phyloP scores from a whole-genome alignment of 2,797 vertebrate species.

The Platalea minor region DNA sequence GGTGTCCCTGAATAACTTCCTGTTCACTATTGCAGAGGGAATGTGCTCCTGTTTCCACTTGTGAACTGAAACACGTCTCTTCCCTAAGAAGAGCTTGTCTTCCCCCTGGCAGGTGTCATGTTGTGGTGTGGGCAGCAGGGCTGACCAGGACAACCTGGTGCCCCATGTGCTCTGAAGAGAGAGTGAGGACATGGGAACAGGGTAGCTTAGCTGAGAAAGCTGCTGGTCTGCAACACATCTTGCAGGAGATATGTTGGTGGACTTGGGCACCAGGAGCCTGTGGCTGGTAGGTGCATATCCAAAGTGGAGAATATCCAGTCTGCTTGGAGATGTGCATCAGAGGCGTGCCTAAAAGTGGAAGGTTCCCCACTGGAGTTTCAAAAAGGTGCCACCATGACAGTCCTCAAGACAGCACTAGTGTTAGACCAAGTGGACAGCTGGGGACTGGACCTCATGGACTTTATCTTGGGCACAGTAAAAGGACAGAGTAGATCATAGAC shows the following conservation, averaged over 20 bases:
- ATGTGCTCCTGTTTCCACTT: background rate
- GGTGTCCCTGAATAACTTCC: background rate
- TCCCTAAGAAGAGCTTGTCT: background rate
- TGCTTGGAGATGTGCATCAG: background rate
- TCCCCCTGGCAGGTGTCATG: background rate
- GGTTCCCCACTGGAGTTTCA: rapidly evolving
- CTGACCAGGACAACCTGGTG: background rate
- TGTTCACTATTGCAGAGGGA: background rate
- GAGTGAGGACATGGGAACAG: background rate
- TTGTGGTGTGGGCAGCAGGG: background rate
- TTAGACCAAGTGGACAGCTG: background rate
- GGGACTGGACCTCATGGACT: background rate
- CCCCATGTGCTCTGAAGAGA: rapidly evolving
- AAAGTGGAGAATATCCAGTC: background rate
- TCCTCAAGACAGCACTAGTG: background rate
- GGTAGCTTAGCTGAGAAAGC: background rate
- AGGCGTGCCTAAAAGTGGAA: background rate
- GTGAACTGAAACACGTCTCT: background rate
- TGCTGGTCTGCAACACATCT: background rate
- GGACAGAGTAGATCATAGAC: background rate
- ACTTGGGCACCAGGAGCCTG: background rate
- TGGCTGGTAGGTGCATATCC: background rate
- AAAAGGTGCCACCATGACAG: background rate
- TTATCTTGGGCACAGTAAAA: background rate
- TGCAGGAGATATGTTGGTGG: background rate